Conservation (phyloP, 2,113 vertebrate genomes). For the Phasianus colchicus region DNA sequence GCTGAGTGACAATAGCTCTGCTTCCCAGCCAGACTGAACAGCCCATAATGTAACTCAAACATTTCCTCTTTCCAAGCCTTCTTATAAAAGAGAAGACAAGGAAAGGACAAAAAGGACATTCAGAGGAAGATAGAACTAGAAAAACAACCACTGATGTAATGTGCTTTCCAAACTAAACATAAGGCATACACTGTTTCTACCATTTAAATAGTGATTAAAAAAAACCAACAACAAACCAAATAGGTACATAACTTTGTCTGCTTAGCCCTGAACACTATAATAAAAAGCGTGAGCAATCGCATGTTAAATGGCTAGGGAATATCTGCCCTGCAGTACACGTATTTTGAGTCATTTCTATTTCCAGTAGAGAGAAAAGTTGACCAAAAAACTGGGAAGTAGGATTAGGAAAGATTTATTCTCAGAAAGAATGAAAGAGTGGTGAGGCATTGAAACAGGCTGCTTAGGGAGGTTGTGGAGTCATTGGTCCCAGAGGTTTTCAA, state of each 20-base stretch:
- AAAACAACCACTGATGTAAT: slow-evolving; percentile 65
- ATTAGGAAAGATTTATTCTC: too few species aligned
- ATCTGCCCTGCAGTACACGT: not conserved
- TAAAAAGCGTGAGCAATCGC: slow-evolving; percentile 2
- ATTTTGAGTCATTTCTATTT: not conserved
- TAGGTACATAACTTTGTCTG: not conserved
- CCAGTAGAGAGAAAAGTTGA: not conserved
- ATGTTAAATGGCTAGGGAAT: not conserved
- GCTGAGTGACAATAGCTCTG: slow-evolving; percentile 56
- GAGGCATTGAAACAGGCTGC: too few species aligned
- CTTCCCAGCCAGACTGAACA: slow-evolving; percentile 64
- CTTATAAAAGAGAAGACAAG: slow-evolving; percentile 63
- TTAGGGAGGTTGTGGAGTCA: too few species aligned
- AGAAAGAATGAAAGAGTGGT: too few species aligned
- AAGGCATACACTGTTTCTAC: not conserved
- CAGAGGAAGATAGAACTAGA: slow-evolving; percentile 12
- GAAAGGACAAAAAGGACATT: slow-evolving; percentile 58
- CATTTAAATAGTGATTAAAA: slow-evolving; percentile 21
- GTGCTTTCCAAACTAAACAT: slow-evolving; percentile 54
- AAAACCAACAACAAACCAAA: slow-evolving; percentile 12
- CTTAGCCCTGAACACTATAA: not conserved
- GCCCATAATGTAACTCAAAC: slow-evolving; percentile 45
- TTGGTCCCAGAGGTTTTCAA: too few species aligned
- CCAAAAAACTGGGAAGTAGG: not conserved
- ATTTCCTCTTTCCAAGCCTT: slow-evolving; percentile 51